Evolutionary conservation across 2,888 invertebrate genomes (phyloP), one percentile per base, ranked within the genome.

Genomic region (Ramazzottius varieornatus): DNA sequence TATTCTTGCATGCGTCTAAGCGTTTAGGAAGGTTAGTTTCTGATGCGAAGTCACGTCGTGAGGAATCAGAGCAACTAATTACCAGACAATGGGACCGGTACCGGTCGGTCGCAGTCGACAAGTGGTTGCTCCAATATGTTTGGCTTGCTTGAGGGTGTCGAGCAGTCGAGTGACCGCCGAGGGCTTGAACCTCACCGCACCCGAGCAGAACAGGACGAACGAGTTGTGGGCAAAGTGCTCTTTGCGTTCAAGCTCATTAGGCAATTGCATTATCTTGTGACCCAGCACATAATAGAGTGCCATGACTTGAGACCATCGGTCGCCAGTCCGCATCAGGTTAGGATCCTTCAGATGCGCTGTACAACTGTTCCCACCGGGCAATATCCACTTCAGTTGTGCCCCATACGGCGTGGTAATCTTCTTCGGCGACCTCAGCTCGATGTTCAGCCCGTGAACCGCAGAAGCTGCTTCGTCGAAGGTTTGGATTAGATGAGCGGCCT

Each of bases 231-330:
- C 65, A 29, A n/a, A 32, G 20, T 33, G 16, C 24, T 65, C 40
- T 63, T 65, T 65, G 4, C n/a, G 16, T 24, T 32, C 29, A 2
- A 32, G 16, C 64, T 46, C 46, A 4, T 13, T 32, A 2, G 33
- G 46, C 32, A n/a, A 13, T 46, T 65, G 33, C 40, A 74, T 70
- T 63, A 75, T 69, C 29, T 70, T 70, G 68, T 70, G 75, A 0
- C 74, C 74, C 33, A 75, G 71, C 1, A 75, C 68, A 69, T 75
- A 75, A 68, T 75, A 75, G 71, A 75, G 70, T 69, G 74, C 74
- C 73, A 75, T 74, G 32, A 68, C 66, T 24, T 54, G n/a, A 29
- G 16, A 16, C 54, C 54, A 54, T 4, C 54, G 54, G 4, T 54
- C 54, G 29, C 54, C 54, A 24, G 20, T 24, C 54, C 54, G 13